A percentile compares a stretch with the other conserved stretches of the same genome.
These are phyloP conservation scores for Spermophilus dauricus DNA, from an alignment of 2,113 vertebrate species.

Conservation along the genomic window DNA sequence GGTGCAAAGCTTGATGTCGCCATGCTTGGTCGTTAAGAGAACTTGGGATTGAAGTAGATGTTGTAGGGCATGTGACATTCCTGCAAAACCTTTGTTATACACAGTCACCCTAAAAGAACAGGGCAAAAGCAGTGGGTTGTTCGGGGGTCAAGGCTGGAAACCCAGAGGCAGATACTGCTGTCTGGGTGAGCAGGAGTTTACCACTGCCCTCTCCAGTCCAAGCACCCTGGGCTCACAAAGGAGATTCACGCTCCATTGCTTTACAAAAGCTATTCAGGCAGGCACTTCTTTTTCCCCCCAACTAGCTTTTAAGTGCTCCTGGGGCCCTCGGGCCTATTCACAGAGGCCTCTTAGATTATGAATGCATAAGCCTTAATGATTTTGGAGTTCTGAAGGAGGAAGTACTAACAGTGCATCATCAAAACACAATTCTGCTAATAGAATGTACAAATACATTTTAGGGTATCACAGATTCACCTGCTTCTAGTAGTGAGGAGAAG, in stretches of 20 bases:
- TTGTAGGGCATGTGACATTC: background rate
- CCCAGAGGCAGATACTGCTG: background rate
- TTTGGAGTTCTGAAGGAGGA: slow-evolving; percentile 64
- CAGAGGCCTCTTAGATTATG: slow-evolving; percentile 6
- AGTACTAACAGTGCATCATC: background rate
- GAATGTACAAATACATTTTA: background rate
- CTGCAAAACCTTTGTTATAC: background rate
- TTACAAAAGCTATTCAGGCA: slow-evolving; percentile 64
- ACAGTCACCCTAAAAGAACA: background rate
- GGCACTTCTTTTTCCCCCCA: background rate
- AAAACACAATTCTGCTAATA: slow-evolving; percentile 31
- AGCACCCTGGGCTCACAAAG: slow-evolving; percentile 63
- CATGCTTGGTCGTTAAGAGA: slow-evolving; percentile 18
- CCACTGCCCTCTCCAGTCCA: background rate
- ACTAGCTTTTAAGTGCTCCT: slow-evolving; percentile 51
- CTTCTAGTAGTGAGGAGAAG: background rate
- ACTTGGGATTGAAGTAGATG: slow-evolving; percentile 13
- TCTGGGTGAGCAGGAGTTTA: slow-evolving; percentile 18
- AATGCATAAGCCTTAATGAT: slow-evolving; percentile 63
- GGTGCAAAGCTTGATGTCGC: background rate
- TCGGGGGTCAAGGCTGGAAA: slow-evolving; percentile 14
- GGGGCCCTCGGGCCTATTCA: slow-evolving; percentile 45
- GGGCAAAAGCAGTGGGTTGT: slow-evolving; percentile 31
- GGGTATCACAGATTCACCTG: background rate
- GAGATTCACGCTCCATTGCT: background rate